These are phyloP conservation scores for Tringa solitaria DNA, from an alignment of 2,113 vertebrate species.

Conservation along the genomic window DNA sequence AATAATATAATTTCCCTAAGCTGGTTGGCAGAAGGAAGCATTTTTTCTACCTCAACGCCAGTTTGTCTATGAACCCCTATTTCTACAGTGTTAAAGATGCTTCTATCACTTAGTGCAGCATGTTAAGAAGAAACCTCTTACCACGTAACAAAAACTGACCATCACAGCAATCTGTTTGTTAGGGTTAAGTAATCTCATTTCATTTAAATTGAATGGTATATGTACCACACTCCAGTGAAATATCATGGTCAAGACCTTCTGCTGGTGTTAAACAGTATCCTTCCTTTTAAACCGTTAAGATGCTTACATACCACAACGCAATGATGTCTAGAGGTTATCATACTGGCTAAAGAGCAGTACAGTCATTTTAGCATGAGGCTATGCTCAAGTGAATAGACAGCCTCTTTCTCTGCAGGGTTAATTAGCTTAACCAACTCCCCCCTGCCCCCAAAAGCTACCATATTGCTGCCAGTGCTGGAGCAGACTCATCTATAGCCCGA, in stretches of 20 bases:
- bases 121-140: neutral
- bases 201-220: neutral
- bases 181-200: neutral
- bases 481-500: neutral
- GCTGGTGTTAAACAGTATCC: neutral
- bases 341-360: neutral
- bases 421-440: neutral
- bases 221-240: neutral
- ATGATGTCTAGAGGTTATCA: neutral
- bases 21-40: neutral
- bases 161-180: neutral
- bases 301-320: neutral
- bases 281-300: neutral
- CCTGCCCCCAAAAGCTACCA: neutral
- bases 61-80: neutral
- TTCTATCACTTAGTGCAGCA: neutral
- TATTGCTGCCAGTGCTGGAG: neutral
- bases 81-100: neutral
- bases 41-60: neutral
- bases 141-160: neutral
- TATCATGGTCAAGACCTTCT: neutral
- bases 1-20: neutral
- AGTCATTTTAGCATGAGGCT: neutral
- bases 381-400: neutral
- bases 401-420: neutral